Evolutionary conservation across 2,113 vertebrate species (phyloP).

Genomic region (Strix uralensis): DNA sequence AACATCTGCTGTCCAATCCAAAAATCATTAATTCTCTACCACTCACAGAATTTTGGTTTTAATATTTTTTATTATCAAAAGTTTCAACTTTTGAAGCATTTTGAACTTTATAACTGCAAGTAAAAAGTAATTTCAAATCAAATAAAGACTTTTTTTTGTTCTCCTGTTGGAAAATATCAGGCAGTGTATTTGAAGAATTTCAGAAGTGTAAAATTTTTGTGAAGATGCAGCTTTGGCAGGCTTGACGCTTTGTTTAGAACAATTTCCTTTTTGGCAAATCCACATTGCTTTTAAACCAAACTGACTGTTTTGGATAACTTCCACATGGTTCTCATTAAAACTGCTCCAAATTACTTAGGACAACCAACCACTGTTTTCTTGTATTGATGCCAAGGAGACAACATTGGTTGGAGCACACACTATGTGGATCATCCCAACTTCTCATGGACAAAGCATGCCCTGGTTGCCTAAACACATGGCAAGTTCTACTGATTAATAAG

Average conservation of each 20-base stretch:
- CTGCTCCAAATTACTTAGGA: neutral
- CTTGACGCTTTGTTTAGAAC: neutral
- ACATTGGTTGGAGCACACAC: neutral
- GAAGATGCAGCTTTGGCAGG: neutral
- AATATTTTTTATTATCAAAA: neutral
- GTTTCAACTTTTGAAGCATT: neutral
- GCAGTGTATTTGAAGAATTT: neutral
- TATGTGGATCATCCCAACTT: neutral
- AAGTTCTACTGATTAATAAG: neutral
- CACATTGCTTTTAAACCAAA: neutral
- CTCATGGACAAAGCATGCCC: neutral
- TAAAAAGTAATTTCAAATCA: neutral
- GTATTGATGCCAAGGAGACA: neutral
- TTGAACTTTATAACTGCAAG: neutral
- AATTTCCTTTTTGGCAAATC: neutral
- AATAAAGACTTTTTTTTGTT: neutral
- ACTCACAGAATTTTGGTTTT: neutral
- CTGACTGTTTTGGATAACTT: neutral
- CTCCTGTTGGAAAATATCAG: neutral
- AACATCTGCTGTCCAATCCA: neutral
- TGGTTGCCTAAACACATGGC: neutral
- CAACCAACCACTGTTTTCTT: neutral
- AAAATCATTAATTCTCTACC: neutral
- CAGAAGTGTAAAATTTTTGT: neutral
- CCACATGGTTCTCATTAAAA: neutral